These are phyloP conservation scores for Chamaedrilus cognettii DNA, from an alignment of 2,888 invertebrate genomes.

Conservation along the genomic window DNA sequence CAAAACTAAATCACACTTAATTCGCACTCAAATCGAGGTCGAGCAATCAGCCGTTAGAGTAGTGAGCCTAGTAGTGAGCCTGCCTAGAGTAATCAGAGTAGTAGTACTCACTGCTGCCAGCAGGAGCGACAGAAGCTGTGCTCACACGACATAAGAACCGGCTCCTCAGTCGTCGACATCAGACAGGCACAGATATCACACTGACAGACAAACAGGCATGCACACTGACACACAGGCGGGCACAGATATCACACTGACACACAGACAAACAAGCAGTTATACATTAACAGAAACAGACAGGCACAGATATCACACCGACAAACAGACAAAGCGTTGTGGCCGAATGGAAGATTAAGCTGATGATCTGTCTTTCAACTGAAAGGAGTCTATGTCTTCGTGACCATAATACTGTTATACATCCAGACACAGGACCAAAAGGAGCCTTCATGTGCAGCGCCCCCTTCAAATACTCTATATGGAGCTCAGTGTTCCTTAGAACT, in stretches of 20 bases:
- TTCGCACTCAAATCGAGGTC: too few species aligned
- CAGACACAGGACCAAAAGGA: background rate
- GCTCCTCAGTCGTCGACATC: conserved; percentile 61
- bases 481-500: too few species aligned
- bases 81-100: too few species aligned
- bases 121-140: conserved; percentile 69
- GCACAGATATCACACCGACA: conserved; percentile 58
- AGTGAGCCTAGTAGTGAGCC: too few species aligned
- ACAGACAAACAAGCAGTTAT: background rate
- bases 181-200: conserved; percentile 67
- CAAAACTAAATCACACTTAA: too few species aligned
- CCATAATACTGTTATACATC: background rate
- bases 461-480: too few species aligned
- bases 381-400: background rate
- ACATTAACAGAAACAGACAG: conserved; percentile 3
- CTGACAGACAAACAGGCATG: conserved; percentile 52
- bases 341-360: too few species aligned
- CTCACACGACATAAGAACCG: conserved; percentile 67
- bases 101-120: conserved; percentile 69
- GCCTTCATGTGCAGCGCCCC: too few species aligned
- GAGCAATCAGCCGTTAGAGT: too few species aligned
- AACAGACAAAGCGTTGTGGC: conserved; percentile 61
- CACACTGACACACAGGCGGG: conserved; percentile 48
- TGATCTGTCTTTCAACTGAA: too few species aligned
- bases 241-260: conserved; percentile 68